Evolutionary conservation across 2,113 vertebrate genomes (phyloP).

Genomic region (Hypanus sabinus): DNA sequence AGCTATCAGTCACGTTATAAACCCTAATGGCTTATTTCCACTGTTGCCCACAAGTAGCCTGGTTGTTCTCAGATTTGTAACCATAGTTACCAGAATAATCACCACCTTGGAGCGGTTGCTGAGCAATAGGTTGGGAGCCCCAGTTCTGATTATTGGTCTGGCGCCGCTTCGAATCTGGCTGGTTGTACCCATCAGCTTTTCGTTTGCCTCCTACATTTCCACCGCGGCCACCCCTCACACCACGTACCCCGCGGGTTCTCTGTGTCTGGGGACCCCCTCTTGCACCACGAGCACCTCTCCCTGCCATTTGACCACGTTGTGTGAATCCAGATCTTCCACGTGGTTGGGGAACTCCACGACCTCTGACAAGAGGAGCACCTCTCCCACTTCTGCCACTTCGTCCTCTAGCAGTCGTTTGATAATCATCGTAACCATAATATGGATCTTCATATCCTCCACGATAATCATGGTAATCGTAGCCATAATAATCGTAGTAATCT

Average conservation of each 20-base stretch:
- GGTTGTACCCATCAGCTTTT: conserved; percentile 99
- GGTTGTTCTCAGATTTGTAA: conserved; percentile 93
- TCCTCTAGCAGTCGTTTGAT: conserved; percentile 82
- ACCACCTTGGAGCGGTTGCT: conserved; percentile 96
- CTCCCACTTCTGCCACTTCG: conserved; percentile 81
- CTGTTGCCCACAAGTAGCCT: conserved; percentile 99
- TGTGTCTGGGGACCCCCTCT: conserved; percentile 82
- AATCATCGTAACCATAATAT: conserved; percentile 97
- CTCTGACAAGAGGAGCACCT: conserved; percentile 77
- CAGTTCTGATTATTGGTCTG: conserved; percentile 99
- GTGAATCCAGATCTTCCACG: conserved; percentile 85
- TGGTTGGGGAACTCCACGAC: conserved; percentile 76
- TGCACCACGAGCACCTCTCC: conserved; percentile 78
- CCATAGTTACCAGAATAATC: conserved; percentile 98
- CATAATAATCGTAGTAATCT: conserved; percentile 98
- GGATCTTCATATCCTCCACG: conserved; percentile 97
- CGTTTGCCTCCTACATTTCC: conserved; percentile 99
- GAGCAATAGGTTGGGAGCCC: conserved; percentile 99
- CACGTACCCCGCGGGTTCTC: conserved; percentile 99
- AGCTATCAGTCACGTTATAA: conserved; percentile 75
- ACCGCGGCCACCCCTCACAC: conserved; percentile 96
- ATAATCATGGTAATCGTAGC: conserved; percentile 97
- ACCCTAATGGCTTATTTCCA: conserved; percentile 90
- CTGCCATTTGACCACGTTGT: conserved; percentile 83
- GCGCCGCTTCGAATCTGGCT: conserved; percentile 98